Conservation (phyloP, 2,797 vertebrate genomes). For the Spinus pinus region DNA sequence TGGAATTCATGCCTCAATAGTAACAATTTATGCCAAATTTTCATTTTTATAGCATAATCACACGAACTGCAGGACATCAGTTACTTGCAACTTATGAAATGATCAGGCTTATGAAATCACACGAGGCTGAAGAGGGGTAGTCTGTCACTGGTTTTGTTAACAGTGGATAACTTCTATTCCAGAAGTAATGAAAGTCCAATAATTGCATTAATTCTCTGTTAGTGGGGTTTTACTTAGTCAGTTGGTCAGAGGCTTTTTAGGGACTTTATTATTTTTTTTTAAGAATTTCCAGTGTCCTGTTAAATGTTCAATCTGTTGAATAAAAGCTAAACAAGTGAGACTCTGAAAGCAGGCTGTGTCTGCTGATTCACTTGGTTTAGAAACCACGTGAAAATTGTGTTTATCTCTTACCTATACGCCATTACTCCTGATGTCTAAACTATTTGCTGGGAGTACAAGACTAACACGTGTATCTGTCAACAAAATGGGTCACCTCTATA, state of each 20-base stretch:
- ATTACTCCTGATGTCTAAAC: slow-evolving; percentile 12
- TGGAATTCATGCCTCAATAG: neutral
- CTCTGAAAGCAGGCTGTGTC: neutral
- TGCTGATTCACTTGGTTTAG: neutral
- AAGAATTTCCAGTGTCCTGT: neutral
- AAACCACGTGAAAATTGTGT: neutral
- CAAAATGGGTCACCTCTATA: slow-evolving; percentile 45
- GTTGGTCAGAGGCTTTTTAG: fast-evolving
- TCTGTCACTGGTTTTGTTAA: neutral
- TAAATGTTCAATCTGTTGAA: neutral
- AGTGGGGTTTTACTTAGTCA: neutral
- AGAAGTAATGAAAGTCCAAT: neutral
- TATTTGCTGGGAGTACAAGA: slow-evolving; percentile 28
- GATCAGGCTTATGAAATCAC: neutral
- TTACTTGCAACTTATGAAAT: neutral
- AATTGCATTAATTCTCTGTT: neutral
- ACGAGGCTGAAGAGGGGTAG: neutral
- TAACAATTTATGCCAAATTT: neutral
- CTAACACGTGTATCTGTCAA: slow-evolving; percentile 34
- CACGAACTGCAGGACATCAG: neutral
- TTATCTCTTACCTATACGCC: neutral
- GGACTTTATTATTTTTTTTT: neutral
- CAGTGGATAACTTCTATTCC: neutral
- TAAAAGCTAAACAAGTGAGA: neutral
- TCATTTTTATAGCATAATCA: neutral